Conservation (phyloP, 2,888 invertebrate species). For the Euphydryas editha region DNA sequence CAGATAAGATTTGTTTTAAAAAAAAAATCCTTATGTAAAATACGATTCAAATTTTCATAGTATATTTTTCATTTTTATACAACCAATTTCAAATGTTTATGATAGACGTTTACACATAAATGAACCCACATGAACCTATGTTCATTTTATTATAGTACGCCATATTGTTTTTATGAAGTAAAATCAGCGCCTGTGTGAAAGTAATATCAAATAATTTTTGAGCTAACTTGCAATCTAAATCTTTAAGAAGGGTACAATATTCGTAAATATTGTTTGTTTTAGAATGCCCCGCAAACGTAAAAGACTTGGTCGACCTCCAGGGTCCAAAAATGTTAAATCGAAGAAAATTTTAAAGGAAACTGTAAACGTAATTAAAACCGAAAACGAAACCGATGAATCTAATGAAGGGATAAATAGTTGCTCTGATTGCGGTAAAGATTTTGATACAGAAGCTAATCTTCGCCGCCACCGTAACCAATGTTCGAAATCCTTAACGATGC, state of each 20-base stretch:
- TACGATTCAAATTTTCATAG: background rate
- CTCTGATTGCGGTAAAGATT: conserved; percentile 28
- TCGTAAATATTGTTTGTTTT: conserved; percentile 42
- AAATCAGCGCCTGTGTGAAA: conserved; percentile 75
- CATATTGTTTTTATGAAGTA: conserved; percentile 35
- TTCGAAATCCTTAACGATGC: conserved; percentile 7
- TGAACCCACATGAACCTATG: background rate
- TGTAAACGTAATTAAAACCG: conserved; percentile 36
- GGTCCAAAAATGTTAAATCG: conserved; percentile 54
- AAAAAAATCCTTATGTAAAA: background rate
- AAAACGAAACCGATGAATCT: conserved; percentile 33
- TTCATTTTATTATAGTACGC: conserved; percentile 19
- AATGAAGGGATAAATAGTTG: conserved; percentile 19
- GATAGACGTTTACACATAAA: background rate
- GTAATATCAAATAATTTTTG: conserved; percentile 71
- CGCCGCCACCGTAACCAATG: conserved; percentile 22
- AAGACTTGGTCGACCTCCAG: conserved; percentile 56
- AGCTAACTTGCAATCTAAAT: conserved; percentile 47
- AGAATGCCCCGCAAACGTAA: conserved; percentile 69
- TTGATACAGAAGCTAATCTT: conserved; percentile 20
- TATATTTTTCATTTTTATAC: background rate
- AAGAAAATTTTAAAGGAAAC: conserved; percentile 24
- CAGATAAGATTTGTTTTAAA: too few species aligned
- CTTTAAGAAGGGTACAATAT: conserved; percentile 45
- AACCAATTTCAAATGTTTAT: background rate